Evolutionary conservation across 1,140 invertebrate genomes (phyloP).

Genomic region (Holcopasites calliopsidis): DNA sequence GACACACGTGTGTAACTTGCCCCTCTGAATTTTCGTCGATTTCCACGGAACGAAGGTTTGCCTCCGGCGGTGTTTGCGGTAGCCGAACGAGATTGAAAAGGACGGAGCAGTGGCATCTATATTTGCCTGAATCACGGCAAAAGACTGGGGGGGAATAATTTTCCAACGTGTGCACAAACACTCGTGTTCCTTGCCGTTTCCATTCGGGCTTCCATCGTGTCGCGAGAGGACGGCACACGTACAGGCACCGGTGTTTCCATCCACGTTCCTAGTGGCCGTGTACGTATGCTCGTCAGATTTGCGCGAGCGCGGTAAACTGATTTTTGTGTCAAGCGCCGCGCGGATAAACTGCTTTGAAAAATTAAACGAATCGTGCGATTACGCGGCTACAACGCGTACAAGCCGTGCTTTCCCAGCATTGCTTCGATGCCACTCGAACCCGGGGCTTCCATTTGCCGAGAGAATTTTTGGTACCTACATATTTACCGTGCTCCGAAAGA

Average conservation of each 20-base stretch:
- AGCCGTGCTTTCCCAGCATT: slow-evolving; percentile 28
- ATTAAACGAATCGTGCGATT: slow-evolving; percentile 43
- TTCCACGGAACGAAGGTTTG: slow-evolving; percentile 8
- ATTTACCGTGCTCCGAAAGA: slow-evolving; percentile 14
- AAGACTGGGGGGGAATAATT: slow-evolving; percentile 51
- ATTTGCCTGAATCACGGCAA: slow-evolving; percentile 47
- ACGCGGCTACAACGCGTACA: slow-evolving; percentile 29
- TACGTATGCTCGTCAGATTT: not conserved
- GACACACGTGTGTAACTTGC: not conserved
- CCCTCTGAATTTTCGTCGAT: not conserved
- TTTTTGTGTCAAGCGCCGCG: slow-evolving; percentile 37
- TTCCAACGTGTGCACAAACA: slow-evolving; percentile 37
- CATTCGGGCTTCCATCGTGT: not conserved
- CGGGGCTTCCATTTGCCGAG: slow-evolving; percentile 6
- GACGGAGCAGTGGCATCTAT: slow-evolving; percentile 33
- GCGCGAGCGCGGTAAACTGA: slow-evolving; percentile 11
- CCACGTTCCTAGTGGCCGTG: not conserved
- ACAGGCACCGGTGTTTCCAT: not conserved
- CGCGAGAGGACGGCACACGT: not conserved
- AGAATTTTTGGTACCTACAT: slow-evolving; percentile 24
- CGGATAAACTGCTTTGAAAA: slow-evolving; percentile 43
- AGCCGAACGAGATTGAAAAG: slow-evolving; percentile 35
- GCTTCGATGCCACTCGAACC: slow-evolving; percentile 20
- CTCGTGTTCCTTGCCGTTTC: slow-evolving; percentile 28
- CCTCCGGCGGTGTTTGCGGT: slow-evolving; percentile 38